A percentile compares a stretch with the other conserved stretches of the same genome.
Evolutionary conservation across 1,140 invertebrate genomes (phyloP).

Genomic region (Papilio polytes): DNA sequence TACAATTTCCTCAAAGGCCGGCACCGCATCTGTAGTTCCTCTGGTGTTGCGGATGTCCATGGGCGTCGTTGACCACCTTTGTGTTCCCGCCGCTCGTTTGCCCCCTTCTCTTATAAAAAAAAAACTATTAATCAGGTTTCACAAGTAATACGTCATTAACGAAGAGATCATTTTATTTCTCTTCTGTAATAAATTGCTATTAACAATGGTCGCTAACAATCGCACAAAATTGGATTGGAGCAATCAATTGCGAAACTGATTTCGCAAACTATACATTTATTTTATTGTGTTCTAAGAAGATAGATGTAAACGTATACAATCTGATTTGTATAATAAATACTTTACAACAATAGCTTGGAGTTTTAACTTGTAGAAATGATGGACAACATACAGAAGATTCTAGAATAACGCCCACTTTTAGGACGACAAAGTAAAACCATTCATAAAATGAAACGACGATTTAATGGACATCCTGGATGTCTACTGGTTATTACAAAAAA

Average conservation of each 20-base stretch:
- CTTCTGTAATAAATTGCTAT: not conserved
- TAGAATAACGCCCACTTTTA: not conserved
- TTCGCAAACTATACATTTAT: slow-evolving; percentile 16
- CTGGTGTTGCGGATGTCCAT: too few species aligned
- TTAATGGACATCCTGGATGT: not conserved
- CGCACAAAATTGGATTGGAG: not conserved
- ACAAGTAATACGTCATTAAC: not conserved
- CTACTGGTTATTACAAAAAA: too few species aligned
- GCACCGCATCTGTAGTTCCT: too few species aligned
- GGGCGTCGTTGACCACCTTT: too few species aligned
- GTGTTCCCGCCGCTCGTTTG: too few species aligned
- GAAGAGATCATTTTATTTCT: slow-evolving; percentile 1
- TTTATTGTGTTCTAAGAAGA: not conserved
- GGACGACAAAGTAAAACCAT: not conserved
- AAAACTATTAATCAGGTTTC: not conserved
- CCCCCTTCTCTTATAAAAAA: too few species aligned
- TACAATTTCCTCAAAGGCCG: too few species aligned
- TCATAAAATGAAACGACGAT: not conserved
- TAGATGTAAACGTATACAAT: not conserved
- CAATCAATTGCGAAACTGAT: slow-evolving; percentile 24
- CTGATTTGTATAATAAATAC: not conserved
- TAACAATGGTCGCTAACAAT: slow-evolving; percentile 10
- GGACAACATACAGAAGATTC: not conserved
- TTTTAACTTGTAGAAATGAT: not conserved
- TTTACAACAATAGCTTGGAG: not conserved